Base-by-base conservation (phyloP, 2,113 vertebrate species). In the Lota lota region DNA sequence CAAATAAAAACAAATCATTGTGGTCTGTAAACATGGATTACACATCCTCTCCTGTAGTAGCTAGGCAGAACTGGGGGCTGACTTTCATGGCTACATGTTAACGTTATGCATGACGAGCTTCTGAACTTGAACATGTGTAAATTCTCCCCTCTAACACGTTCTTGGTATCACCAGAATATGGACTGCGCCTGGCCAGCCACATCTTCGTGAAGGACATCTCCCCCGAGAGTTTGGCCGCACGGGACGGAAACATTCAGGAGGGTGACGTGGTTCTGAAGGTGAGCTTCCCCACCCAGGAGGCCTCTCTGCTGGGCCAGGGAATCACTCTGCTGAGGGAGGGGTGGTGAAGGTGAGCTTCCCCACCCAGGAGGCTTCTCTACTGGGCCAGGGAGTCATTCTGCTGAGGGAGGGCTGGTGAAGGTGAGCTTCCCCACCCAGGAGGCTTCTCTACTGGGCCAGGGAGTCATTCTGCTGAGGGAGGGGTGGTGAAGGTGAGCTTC, bases 121-220 rank as follows among this genome's bases (percentile, higher is more conserved):
- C 40, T 47, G 40, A 47, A 1, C n/a, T 14, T 72, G 61, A 63
- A 65, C 72, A 77, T 67, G 21, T 81, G 66, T 3, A 61, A 1
- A 67, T 66, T 63, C 83, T 57, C 51, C 17, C 67, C 71, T 64
- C 79, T 66, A 75, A 84, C 85, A 60, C 78, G 40, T 2, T 47
- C 40, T 47, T 47, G 40, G 40, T 14, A 14, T 47, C 40, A 8
- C 40, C n/a, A 99, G 97, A 99, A 72, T 99, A 99, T 75, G 97
- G 96, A 75, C 91, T 99, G 75, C 94, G 97, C 51, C 88, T 99
- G 90, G 97, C 97, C 81, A 99, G 97, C 87, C 97, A 99, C 88
- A 99, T 99, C 80, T 99, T 99, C 88, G 97, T 99, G 80, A 99
- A 99, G 84, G 97, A 99, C 89, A 99, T 99, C 85, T 98, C 97